Conservation (phyloP, 2,888 invertebrate species). For the Synanthedon myopaeformis region DNA sequence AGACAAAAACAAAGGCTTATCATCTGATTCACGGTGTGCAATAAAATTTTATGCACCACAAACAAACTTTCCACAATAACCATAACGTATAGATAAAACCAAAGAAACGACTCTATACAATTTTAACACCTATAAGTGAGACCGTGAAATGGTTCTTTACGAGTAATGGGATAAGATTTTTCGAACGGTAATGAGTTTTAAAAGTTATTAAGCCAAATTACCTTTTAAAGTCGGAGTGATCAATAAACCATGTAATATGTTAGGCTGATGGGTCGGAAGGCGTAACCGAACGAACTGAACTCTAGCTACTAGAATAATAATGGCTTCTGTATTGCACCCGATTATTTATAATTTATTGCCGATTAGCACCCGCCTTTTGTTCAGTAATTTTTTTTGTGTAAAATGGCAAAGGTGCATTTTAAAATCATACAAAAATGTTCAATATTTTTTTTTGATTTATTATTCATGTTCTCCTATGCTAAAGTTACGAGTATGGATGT, state of each 20-base stretch:
- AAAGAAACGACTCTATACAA: constrained; percentile 2
- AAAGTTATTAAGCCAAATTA: constrained; percentile 62
- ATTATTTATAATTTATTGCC: constrained; percentile 52
- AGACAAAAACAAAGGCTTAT: constrained; percentile 12
- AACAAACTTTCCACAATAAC: constrained; percentile 24
- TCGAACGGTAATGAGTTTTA: constrained; percentile 52
- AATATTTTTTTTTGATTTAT: too few species aligned
- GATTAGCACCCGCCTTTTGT: neutral
- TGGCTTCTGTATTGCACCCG: constrained; percentile 46
- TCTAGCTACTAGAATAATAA: constrained; percentile 27
- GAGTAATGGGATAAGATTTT: constrained; percentile 16
- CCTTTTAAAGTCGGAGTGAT: constrained; percentile 34
- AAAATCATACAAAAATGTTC: too few species aligned
- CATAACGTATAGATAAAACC: constrained; percentile 25
- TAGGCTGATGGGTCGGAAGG: constrained; percentile 31
- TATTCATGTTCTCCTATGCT: too few species aligned
- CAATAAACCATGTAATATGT: constrained; percentile 45
- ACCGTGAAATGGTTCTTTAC: constrained; percentile 5
- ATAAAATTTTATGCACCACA: constrained; percentile 30
- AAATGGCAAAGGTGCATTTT: too few species aligned
- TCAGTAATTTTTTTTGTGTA: too few species aligned
- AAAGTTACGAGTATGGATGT: too few species aligned
- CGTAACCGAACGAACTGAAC: constrained; percentile 22
- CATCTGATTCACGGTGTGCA: constrained; percentile 23
- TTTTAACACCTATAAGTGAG: constrained; percentile 6